Evolutionary conservation across 2,797 vertebrate species (phyloP), one percentile per base, ranked within the genome.

Genomic region (Thripadectes ignobilis): DNA sequence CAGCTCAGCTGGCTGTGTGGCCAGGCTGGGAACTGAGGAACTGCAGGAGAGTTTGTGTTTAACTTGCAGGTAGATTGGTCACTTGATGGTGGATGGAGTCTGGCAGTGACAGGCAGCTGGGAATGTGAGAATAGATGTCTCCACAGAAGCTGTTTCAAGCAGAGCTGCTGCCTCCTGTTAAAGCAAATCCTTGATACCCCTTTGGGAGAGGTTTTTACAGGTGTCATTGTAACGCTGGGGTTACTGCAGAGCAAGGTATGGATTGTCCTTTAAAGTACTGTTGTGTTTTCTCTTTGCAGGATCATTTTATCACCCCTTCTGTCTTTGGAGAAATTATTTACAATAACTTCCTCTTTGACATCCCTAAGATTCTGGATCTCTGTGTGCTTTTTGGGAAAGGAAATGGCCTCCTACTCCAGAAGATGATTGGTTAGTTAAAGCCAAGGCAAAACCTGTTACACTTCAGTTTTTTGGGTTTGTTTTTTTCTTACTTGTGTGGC

Each of bases 301-400:
- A 99, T 59, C 98, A 98, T 97, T 99, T 99, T 92, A 97, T 99
- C 68, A 99, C 99, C 9, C 98, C 99, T 0, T 97, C 98, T 54
- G 99, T 98, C 39, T 99, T 99, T 96, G 99, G 98, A 96, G 99
- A 99, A 95, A 99, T 99, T 65, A 98, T 99, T 90, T 99, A 99
- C 82, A 98, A 99, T 52, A 99, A 99, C 97, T 99, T 98, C 97
- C 97, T 99, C 32, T 99, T 99, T 2, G 99, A 99, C 98, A 99
- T 99, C 98, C 99, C 99, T 9, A 99, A 99, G 98, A 99, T 99
- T 81, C 87, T 99, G 98, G 99, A 99, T 97, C 98, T 99, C 71
- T 99, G 99, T 67, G 98, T 99, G 75, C 98, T 99, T 36, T 99
- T 99, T 92, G 99, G 99, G 58, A 99, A 99, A 96, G 99, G 99